Conservation (phyloP, 2,113 vertebrate genomes). For the Oreochromis niloticus region DNA sequence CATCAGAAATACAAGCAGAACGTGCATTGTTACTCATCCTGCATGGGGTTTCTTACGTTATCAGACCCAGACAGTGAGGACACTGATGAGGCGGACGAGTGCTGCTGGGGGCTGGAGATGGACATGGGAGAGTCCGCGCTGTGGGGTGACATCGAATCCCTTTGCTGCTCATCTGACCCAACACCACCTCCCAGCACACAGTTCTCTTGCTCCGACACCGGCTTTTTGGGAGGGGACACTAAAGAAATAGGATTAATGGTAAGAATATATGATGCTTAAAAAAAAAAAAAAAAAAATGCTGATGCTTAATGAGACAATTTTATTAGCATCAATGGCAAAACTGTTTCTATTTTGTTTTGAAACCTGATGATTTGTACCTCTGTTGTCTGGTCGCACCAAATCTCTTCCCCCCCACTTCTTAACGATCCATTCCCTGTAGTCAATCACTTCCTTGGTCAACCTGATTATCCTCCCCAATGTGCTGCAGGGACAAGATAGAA, state of each 20-base stretch:
- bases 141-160: slow-evolving; percentile 77
- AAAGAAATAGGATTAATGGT: not conserved
- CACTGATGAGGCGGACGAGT: slow-evolving; percentile 85
- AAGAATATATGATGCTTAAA: not conserved
- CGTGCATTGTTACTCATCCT: not conserved
- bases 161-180: slow-evolving; percentile 70
- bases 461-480: slow-evolving; percentile 94
- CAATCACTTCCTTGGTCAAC: slow-evolving; percentile 93
- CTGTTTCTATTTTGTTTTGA: not conserved
- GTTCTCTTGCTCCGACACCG: not conserved
- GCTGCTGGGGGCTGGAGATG: slow-evolving; percentile 82
- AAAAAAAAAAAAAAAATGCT: not conserved
- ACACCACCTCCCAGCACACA: slow-evolving; percentile 20
- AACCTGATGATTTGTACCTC: slow-evolving; percentile 27
- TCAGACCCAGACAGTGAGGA: slow-evolving; percentile 93
- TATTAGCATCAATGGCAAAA: not conserved
- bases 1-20: not conserved
- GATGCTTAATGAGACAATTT: not conserved
- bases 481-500: slow-evolving; percentile 60
- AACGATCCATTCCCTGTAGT: slow-evolving; percentile 96
- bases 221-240: slow-evolving; percentile 36
- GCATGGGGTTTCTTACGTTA: slow-evolving; percentile 76
- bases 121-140: slow-evolving; percentile 83
- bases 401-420: slow-evolving; percentile 86
- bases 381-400: slow-evolving; percentile 44